Conservation (phyloP, 2,113 vertebrate species). For the Rhynchomys soricoides region DNA sequence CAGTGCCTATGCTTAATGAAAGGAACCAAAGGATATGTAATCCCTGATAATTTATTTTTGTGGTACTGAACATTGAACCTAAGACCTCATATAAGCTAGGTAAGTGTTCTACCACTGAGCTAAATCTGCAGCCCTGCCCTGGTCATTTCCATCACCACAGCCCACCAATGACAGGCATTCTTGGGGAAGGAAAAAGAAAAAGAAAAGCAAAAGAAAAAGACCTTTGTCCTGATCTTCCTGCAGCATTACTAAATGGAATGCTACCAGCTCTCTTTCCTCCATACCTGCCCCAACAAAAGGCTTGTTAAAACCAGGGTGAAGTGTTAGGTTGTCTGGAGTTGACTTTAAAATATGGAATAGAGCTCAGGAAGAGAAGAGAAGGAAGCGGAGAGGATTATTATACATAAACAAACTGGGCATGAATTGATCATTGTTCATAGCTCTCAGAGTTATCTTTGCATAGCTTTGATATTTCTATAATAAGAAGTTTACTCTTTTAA, state of each 20-base stretch:
- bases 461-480: conserved; percentile 36
- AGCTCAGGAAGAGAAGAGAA: background rate
- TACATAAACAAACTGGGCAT: conserved; percentile 43
- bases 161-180: background rate
- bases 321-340: background rate
- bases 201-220: background rate
- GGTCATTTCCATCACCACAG: background rate
- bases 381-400: background rate
- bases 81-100: background rate
- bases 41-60: background rate
- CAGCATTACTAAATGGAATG: conserved; percentile 15
- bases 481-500: background rate
- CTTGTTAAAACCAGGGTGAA: conserved; percentile 31
- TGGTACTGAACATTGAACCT: background rate
- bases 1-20: background rate
- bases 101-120: background rate
- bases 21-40: background rate
- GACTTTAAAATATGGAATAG: conserved; percentile 27
- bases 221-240: background rate
- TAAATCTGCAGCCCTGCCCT: background rate
- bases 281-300: background rate
- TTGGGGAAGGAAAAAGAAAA: background rate
- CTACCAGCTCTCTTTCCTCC: too few species aligned
- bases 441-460: background rate
- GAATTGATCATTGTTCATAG: background rate